These are phyloP conservation scores for Ictidomys tridecemlineatus DNA, from an alignment of 2,113 vertebrate genomes.

Conservation along the genomic window DNA sequence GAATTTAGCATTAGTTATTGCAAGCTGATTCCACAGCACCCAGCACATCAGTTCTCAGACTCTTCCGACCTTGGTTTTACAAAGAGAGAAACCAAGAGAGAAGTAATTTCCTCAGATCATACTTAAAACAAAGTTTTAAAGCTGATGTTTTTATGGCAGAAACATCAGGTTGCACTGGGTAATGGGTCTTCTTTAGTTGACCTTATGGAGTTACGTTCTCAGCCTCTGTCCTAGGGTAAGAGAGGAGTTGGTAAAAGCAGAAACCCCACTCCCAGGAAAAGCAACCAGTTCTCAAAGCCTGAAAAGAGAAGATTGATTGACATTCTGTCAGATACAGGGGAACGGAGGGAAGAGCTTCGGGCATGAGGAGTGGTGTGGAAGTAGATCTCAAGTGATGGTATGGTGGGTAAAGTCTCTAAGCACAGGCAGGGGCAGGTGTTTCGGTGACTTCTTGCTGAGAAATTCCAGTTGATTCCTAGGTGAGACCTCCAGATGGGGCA, in stretches of 20 bases:
- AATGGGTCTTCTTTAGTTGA: background rate
- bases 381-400: no score
- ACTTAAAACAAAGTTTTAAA: background rate
- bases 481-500: background rate
- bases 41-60: background rate
- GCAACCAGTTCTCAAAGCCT: background rate
- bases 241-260: no score
- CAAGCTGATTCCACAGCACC: background rate
- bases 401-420: background rate
- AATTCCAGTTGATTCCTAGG: background rate
- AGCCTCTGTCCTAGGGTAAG: no score
- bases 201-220: background rate
- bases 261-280: background rate
- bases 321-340: fast-evolving
- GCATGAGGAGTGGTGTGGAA: background rate
- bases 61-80: background rate
- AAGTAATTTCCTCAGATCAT: background rate
- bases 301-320: background rate
- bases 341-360: background rate
- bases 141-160: background rate
- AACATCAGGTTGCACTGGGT: background rate
- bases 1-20: fast-evolving
- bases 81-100: background rate
- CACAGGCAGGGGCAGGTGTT: background rate
- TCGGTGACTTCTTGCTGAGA: background rate